Evolutionary conservation across 2,113 vertebrate genomes (phyloP).

Genomic region (Indicator maculatus): DNA sequence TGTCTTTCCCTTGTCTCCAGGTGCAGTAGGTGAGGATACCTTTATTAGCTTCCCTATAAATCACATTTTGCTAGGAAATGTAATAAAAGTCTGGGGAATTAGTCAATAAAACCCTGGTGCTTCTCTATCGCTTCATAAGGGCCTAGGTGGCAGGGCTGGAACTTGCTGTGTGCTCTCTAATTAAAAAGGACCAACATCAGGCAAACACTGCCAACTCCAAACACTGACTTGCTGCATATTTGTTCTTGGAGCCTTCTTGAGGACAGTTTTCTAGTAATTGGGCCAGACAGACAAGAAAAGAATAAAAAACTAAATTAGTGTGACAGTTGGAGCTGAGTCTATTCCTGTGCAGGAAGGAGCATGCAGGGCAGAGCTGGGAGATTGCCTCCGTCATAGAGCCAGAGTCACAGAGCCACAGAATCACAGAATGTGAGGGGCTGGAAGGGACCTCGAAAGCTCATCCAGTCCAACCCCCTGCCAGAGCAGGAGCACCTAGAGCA

Average conservation of each 20-base stretch:
- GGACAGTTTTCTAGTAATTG: conserved; percentile 48
- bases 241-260: conserved; percentile 28
- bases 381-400: not conserved
- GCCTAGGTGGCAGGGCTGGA: not conserved
- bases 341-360: not conserved
- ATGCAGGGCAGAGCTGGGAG: not conserved
- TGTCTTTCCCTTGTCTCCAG: conserved; percentile 54
- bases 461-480: no score
- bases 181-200: conserved; percentile 70
- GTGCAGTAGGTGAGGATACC: conserved; percentile 60
- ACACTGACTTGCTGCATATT: conserved; percentile 45
- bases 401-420: no score
- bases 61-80: conserved; percentile 62
- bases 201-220: conserved; percentile 50
- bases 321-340: conserved; percentile 24
- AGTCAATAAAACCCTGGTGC: conserved; percentile 55
- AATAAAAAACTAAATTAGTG: not conserved
- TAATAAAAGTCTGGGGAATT: conserved; percentile 67
- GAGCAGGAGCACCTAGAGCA: no score
- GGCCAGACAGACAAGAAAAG: conserved; percentile 37
- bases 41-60: conserved; percentile 68
- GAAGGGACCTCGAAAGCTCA: no score
- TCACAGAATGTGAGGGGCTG: no score
- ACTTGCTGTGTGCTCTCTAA: conserved; percentile 39
- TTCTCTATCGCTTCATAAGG: conserved; percentile 62